Evolutionary conservation across 2,797 vertebrate genomes (phyloP).

Genomic region (Chaetophractus vellerosus): DNA sequence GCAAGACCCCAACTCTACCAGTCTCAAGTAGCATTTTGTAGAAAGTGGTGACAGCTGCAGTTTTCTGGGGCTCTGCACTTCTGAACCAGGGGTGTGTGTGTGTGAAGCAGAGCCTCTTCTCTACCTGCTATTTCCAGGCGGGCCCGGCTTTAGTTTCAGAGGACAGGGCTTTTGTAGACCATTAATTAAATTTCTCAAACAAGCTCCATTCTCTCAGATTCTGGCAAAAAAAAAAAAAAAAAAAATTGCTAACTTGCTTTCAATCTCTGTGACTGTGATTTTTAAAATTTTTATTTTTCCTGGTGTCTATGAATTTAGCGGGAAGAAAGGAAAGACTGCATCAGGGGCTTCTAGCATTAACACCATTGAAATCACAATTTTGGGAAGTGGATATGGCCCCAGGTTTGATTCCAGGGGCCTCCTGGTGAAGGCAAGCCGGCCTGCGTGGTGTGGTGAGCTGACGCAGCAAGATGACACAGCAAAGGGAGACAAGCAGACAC

Average conservation of each 20-base stretch:
- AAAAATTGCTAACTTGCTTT: slow-evolving; percentile 3
- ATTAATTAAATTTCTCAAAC: not conserved
- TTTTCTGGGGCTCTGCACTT: not conserved
- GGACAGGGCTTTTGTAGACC: not conserved
- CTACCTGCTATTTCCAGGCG: not conserved
- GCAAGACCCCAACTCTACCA: not conserved
- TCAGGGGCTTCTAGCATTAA: not conserved
- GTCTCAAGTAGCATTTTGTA: not conserved
- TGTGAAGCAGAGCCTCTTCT: not conserved
- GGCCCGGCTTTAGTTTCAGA: not conserved
- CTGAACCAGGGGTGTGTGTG: not conserved
- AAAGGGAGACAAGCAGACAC: too few relatives aligned
- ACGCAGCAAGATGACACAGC: too few relatives aligned
- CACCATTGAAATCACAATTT: not conserved
- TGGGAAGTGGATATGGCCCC: too few relatives aligned
- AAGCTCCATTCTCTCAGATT: not conserved
- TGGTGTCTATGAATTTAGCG: not conserved
- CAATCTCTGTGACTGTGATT: not conserved
- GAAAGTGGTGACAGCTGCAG: not conserved
- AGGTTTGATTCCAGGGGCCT: too few relatives aligned
- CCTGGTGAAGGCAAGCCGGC: too few relatives aligned
- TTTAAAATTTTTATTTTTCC: not conserved
- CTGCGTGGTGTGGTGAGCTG: too few relatives aligned
- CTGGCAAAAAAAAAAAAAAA: too few relatives aligned
- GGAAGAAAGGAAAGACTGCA: not conserved